Percentiles rank a stretch among this genome's conserved stretches.
phyloP scores from a whole-genome alignment of 1,140 invertebrate species.

The Anagrus nilaparvatae region DNA sequence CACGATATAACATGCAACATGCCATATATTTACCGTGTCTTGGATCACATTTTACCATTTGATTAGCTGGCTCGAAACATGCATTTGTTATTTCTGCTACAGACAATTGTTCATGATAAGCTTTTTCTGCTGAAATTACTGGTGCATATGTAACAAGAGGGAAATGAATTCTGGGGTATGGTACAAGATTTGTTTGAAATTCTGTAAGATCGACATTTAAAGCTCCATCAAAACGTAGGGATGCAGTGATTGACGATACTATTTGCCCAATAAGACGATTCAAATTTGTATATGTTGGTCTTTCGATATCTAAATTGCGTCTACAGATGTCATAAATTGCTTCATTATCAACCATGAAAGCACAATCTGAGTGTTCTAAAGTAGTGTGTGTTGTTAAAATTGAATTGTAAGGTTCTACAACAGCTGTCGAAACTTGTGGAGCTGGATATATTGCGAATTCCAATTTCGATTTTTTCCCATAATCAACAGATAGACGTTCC shows the following conservation, averaged over 20 bases:
- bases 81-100: constrained; percentile 73
- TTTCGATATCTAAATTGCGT: constrained; percentile 47
- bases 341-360: constrained; percentile 85
- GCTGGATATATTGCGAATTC: constrained; percentile 80
- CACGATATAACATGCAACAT: constrained; percentile 74
- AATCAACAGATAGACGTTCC: constrained; percentile 67
- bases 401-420: constrained; percentile 77
- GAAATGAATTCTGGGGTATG: constrained; percentile 54
- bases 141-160: constrained; percentile 68
- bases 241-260: constrained; percentile 77
- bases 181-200: constrained; percentile 81
- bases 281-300: constrained; percentile 70
- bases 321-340: constrained; percentile 65
- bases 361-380: constrained; percentile 68
- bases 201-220: constrained; percentile 83
- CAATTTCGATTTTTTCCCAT: constrained; percentile 57
- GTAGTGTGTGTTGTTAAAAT: constrained; percentile 58
- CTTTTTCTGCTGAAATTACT: constrained; percentile 70
- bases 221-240: constrained; percentile 77
- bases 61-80: constrained; percentile 71
- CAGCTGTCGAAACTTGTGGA: constrained; percentile 68
- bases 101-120: constrained; percentile 54
- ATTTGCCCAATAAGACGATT: constrained; percentile 75
- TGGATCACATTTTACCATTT: constrained; percentile 81
- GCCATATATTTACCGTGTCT: constrained; percentile 77